Percentiles rank a stretch among this genome's conserved stretches.
Conservation (phyloP, 2,888 invertebrate species). For the Synergus gifuensis region DNA sequence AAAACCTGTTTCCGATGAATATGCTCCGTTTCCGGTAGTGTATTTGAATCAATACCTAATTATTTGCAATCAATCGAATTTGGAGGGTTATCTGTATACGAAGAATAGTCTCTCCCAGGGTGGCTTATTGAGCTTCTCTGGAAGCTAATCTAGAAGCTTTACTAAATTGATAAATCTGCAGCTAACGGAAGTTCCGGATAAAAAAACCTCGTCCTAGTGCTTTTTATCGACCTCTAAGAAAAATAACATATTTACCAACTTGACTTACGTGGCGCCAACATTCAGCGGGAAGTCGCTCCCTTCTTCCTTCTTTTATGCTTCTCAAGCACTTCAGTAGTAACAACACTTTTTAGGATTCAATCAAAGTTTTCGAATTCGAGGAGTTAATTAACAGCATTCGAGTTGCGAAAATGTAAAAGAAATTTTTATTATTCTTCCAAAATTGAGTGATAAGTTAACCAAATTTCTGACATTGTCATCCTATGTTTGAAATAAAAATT, state of each 20-base stretch:
- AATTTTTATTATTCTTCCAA: neutral
- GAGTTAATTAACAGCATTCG: neutral
- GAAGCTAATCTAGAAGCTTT: slow-evolving; percentile 2
- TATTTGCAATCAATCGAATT: slow-evolving; percentile 9
- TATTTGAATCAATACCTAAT: neutral
- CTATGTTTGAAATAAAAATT: no score
- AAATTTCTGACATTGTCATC: no score
- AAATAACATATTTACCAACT: slow-evolving; percentile 33
- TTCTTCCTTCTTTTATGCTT: neutral
- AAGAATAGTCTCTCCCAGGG: slow-evolving; percentile 10
- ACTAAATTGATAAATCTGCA: slow-evolving; percentile 36
- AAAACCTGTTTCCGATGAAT: neutral
- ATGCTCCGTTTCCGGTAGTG: neutral
- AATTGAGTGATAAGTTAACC: neutral
- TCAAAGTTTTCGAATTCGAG: neutral
- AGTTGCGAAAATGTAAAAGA: neutral
- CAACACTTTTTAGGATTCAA: neutral
- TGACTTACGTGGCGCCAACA: slow-evolving; percentile 29
- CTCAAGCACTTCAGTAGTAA: neutral
- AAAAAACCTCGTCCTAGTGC: slow-evolving; percentile 3
- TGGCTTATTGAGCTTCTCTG: slow-evolving; percentile 3
- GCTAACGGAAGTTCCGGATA: slow-evolving; percentile 26
- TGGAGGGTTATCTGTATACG: neutral
- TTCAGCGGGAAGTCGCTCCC: slow-evolving; percentile 17
- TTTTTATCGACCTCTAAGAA: slow-evolving; percentile 19